phyloP scores from a whole-genome alignment of 2,888 invertebrate genomes.

The Lydus trimaculatus region DNA sequence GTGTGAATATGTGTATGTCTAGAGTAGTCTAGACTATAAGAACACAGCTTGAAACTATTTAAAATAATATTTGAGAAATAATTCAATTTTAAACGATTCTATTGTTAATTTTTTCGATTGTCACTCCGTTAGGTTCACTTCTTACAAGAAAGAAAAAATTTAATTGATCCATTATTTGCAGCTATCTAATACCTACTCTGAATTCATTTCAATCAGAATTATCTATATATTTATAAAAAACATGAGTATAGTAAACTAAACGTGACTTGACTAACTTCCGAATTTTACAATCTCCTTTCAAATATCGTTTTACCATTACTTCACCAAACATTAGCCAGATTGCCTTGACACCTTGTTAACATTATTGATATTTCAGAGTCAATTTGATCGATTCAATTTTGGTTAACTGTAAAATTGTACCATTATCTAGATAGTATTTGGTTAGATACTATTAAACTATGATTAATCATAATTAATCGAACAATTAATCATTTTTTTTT shows the following conservation, averaged over 20 bases:
- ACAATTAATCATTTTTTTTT: not conserved
- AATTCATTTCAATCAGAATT: too few relatives aligned
- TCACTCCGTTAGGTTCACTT: not conserved
- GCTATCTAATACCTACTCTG: too few relatives aligned
- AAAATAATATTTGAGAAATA: conserved; percentile 18
- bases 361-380: too few relatives aligned
- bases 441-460: not conserved
- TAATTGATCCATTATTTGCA: not conserved
- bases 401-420: not conserved
- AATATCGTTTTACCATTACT: too few relatives aligned
- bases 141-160: not conserved
- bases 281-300: too few relatives aligned
- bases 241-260: not conserved
- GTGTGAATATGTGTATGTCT: conserved; percentile 31
- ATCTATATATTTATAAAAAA: too few relatives aligned
- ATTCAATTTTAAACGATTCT: conserved; percentile 27
- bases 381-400: not conserved
- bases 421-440: not conserved
- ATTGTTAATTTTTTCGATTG: conserved; percentile 24
- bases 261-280: not conserved
- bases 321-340: too few relatives aligned
- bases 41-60: conserved; percentile 31
- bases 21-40: too few relatives aligned
- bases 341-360: too few relatives aligned
- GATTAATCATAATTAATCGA: not conserved